Evolutionary conservation across 2,113 vertebrate species (phyloP).

Genomic region (Corythaixoides concolor): DNA sequence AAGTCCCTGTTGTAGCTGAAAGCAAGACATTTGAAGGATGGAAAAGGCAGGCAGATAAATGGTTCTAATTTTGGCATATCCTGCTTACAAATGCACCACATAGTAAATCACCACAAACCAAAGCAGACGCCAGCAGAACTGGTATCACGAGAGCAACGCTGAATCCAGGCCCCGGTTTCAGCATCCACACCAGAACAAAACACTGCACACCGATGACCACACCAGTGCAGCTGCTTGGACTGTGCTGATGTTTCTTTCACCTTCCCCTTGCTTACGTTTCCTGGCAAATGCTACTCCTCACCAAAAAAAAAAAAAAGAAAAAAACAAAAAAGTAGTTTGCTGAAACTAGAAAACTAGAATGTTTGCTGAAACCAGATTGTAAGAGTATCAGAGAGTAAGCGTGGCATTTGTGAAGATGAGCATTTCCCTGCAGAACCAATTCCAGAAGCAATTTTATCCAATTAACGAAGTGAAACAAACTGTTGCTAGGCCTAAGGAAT

Average conservation of each 20-base stretch:
- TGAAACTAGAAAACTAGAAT: background rate
- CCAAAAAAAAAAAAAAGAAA: background rate
- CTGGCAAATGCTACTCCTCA: background rate
- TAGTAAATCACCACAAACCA: background rate
- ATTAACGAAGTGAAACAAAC: background rate
- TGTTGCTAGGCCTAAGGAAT: background rate
- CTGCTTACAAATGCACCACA: background rate
- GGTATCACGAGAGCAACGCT: rapidly evolving
- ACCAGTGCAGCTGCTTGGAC: background rate
- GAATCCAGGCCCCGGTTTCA: background rate
- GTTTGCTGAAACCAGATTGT: background rate
- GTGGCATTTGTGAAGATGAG: background rate
- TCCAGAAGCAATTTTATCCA: constrained; percentile 9
- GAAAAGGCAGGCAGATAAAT: constrained; percentile 2
- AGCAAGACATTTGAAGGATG: background rate
- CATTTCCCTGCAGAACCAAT: background rate
- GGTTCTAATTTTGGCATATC: background rate
- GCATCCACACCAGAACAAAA: background rate
- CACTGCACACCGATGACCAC: background rate
- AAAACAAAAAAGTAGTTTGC: background rate
- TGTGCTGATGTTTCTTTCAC: background rate
- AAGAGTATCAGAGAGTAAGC: background rate
- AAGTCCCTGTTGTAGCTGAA: background rate
- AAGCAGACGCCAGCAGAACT: background rate
- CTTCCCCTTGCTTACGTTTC: background rate